Percentiles rank a stretch among this genome's conserved stretches.
Conservation (phyloP, 1,140 invertebrate genomes). For the Gryon sp. region DNA sequence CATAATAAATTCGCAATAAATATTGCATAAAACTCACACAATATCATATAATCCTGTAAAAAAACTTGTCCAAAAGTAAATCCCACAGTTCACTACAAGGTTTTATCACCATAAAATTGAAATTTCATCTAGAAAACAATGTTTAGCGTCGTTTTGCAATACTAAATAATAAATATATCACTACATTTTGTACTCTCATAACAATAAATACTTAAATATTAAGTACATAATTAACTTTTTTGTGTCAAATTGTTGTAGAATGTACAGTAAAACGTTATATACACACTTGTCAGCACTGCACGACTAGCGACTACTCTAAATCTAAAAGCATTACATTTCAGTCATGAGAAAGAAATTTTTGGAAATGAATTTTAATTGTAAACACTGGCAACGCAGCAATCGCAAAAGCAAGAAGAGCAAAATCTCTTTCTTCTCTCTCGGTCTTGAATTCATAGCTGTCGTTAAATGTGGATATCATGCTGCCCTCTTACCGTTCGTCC, state of each 20-base stretch:
- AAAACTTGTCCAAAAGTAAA: no score
- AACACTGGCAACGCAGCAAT: neutral
- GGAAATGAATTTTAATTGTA: constrained; percentile 12
- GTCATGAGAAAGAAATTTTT: constrained; percentile 9
- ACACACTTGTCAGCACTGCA: constrained; percentile 7
- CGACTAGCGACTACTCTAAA: constrained; percentile 5
- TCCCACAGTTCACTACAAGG: no score
- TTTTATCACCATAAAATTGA: no score
- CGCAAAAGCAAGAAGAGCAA: neutral
- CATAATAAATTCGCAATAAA: no score
- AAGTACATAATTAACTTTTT: constrained; percentile 1
- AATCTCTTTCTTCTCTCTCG: no score
- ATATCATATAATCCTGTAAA: no score
- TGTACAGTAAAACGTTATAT: constrained; percentile 5
- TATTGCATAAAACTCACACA: no score
- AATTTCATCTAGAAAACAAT: no score
- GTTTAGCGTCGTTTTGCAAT: no score
- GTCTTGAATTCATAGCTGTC: no score
- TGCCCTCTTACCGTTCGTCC: constrained; percentile 11
- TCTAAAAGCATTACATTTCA: constrained; percentile 12
- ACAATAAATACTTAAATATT: neutral
- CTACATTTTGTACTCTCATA: no score
- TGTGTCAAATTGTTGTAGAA: neutral
- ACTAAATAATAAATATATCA: no score
- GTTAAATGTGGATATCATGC: constrained; percentile 12